Conservation (phyloP, 1,140 invertebrate species). For the Leptinotarsa defecta region DNA sequence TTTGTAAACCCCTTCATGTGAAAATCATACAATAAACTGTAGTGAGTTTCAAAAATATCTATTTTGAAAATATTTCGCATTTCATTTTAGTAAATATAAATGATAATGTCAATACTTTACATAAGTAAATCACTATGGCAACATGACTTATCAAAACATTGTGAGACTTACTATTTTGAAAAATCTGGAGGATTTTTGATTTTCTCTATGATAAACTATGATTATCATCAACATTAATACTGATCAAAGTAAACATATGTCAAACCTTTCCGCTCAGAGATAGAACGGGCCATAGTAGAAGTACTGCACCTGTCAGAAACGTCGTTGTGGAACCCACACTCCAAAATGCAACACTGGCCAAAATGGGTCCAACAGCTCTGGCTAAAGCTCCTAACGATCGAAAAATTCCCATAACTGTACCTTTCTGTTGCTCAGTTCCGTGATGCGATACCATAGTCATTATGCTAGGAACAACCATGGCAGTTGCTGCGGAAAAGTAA, state of each 20-base stretch:
- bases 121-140: neutral
- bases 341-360: constrained; percentile 87
- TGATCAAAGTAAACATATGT: neutral
- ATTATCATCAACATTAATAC: neutral
- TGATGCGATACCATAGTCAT: constrained; percentile 86
- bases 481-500: constrained; percentile 70
- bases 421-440: constrained; percentile 84
- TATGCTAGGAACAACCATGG: constrained; percentile 92
- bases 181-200: neutral
- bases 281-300: constrained; percentile 68
- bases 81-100: too few relatives aligned
- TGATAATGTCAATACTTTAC: too few relatives aligned
- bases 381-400: constrained; percentile 92
- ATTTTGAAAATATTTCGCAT: too few relatives aligned
- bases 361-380: constrained; percentile 86
- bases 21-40: too few relatives aligned
- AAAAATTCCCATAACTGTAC: constrained; percentile 90
- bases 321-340: constrained; percentile 74
- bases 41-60: too few relatives aligned
- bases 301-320: constrained; percentile 72
- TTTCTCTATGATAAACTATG: neutral
- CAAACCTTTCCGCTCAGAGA: constrained; percentile 32
- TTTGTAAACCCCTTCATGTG: too few relatives aligned
- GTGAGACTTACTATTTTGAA: neutral
- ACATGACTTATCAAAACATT: neutral